Evolutionary conservation across 2,797 vertebrate genomes (phyloP), one percentile per base, ranked within the genome.

Genomic region (Falco novaeseelandiae): DNA sequence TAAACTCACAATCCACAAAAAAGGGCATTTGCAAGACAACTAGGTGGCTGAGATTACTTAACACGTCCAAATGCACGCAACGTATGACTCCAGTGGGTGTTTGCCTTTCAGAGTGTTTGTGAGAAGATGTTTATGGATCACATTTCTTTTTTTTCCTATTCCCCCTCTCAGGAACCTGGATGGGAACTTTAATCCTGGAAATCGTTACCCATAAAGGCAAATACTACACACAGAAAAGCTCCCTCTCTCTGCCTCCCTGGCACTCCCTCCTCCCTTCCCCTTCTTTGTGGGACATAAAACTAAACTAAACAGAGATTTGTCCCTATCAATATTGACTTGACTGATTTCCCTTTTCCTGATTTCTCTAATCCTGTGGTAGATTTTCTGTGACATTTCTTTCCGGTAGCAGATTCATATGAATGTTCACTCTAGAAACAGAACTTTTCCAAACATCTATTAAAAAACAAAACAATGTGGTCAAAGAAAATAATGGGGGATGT

Each of bases 291-390:
- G 82, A 94, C 62, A 87, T 83, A 14, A 83, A 94, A 80, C 59
- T 89, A 79, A 96, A 80, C 84, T 51, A 95, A 96, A 61, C 38
- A 55, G 71, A 87, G 87, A 83, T 85, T 93, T 95, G 86, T 92
- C 65, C 42, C 91, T 93, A 94, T 95, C 96, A 96, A 90, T 96
- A 90, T 66, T 48, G 72, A 94, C 69, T 83, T 93, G 93, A 84
- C 70, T 91, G 91, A 95, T 96, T 95, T 96, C 89, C 87, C 72
- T 92, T 96, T 96, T 94, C 95, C 92, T 96, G 92, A 92, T 63
- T 95, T 97, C 81, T 85, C 59, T 96, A 96, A 95, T 93, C 90
- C 89, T 94, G 90, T 36, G 87, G 87, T 94, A 87, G 85, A 90
- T 86, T 94, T 96, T 96, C 80, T 87, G 81, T 91, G 87, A 95